Conservation (phyloP, 2,797 vertebrate genomes). For the Acipenser ruthenus region DNA sequence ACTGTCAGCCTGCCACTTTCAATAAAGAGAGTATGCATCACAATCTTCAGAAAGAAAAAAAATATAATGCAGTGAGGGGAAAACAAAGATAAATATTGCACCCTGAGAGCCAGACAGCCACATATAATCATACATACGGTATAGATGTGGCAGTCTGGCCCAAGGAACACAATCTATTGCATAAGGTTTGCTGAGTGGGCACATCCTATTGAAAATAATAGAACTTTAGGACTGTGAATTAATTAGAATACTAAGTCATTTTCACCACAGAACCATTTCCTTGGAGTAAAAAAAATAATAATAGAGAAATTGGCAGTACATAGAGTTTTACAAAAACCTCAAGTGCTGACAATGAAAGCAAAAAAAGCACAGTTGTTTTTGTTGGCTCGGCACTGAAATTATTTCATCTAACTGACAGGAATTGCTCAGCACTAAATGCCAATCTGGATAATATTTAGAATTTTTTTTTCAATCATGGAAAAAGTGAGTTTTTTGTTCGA, state of each 20-base stretch:
- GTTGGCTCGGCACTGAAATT: conserved; percentile 73
- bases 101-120: too few relatives aligned
- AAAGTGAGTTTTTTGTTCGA: conserved; percentile 74
- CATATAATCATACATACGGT: too few relatives aligned
- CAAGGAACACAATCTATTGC: too few relatives aligned
- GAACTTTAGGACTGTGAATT: too few relatives aligned
- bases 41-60: too few relatives aligned
- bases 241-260: not conserved
- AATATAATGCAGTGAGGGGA: too few relatives aligned
- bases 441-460: conserved; percentile 68
- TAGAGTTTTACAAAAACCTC: conserved; percentile 60
- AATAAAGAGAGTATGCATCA: too few relatives aligned
- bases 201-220: too few relatives aligned
- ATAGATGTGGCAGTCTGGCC: too few relatives aligned
- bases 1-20: too few relatives aligned
- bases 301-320: conserved; percentile 51
- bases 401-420: conserved; percentile 71
- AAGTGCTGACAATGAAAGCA: conserved; percentile 69
- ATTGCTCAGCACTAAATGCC: conserved; percentile 63
- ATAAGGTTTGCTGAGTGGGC: too few relatives aligned
- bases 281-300: conserved; percentile 28
- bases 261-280: not conserved
- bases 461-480: conserved; percentile 75
- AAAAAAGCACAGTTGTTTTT: conserved; percentile 75
- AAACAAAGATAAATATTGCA: too few relatives aligned